These are phyloP conservation scores for Eueremaeus valkanovi DNA, from an alignment of 2,888 invertebrate genomes.

Conservation along the genomic window DNA sequence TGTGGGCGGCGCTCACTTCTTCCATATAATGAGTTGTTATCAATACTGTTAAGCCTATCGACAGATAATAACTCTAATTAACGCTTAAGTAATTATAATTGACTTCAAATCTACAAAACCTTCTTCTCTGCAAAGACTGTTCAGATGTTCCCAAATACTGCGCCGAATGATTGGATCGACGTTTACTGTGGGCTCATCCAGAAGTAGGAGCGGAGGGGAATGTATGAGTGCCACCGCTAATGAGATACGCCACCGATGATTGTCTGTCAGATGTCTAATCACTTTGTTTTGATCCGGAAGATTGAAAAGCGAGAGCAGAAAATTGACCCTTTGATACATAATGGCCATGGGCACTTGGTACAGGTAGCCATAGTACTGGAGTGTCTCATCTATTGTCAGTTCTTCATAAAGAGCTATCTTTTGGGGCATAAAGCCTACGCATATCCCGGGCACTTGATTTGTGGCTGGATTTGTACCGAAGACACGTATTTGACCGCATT, in stretches of 20 bases:
- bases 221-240: constrained; percentile 32
- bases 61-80: neutral
- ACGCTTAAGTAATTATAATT: neutral
- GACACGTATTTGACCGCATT: constrained; percentile 73
- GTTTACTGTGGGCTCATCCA: no score
- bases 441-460: constrained; percentile 13
- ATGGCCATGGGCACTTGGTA: constrained; percentile 33
- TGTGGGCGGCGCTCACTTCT: constrained; percentile 29
- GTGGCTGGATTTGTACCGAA: neutral
- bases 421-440: constrained; percentile 38
- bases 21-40: constrained; percentile 36
- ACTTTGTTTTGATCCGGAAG: neutral
- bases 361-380: constrained; percentile 27
- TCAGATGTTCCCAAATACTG: constrained; percentile 32
- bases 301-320: constrained; percentile 8
- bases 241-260: constrained; percentile 36
- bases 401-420: constrained; percentile 23
- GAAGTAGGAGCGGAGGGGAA: constrained; percentile 34
- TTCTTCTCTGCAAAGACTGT: constrained; percentile 36
- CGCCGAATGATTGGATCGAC: constrained; percentile 36
- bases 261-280: neutral
- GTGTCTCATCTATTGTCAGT: constrained; percentile 30
- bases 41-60: constrained; percentile 36
- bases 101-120: constrained; percentile 1
- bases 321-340: constrained; percentile 13